phyloP scores from a whole-genome alignment of 2,797 vertebrate genomes.

The Allobates femoralis region DNA sequence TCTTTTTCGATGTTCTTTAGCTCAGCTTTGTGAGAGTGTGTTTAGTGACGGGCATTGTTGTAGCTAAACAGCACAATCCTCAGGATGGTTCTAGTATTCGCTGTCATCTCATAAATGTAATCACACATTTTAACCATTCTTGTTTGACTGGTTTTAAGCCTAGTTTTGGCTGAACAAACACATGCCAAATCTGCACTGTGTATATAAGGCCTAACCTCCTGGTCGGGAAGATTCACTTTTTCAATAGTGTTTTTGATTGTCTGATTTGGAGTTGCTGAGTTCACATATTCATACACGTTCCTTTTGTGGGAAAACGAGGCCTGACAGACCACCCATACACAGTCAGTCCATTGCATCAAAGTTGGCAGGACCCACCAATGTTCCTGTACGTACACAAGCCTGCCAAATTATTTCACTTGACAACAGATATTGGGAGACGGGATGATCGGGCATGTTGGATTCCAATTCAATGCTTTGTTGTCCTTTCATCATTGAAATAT shows the following conservation, averaged over 20 bases:
- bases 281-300: not conserved
- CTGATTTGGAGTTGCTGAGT: not conserved
- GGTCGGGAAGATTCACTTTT: not conserved
- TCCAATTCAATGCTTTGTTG: not conserved
- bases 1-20: constrained; percentile 54
- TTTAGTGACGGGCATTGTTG: constrained; percentile 27
- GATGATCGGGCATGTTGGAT: not conserved
- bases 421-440: not conserved
- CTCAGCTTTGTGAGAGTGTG: constrained; percentile 18
- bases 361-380: not conserved
- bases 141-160: not conserved
- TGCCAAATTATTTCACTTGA: not conserved
- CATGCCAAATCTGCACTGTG: not conserved
- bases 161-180: not conserved
- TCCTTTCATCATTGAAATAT: no score
- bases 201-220: not conserved
- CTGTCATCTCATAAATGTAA: not conserved
- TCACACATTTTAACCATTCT: not conserved
- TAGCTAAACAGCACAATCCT: constrained; percentile 44
- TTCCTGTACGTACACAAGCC: not conserved
- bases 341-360: not conserved
- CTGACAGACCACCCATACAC: not conserved
- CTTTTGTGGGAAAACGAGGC: not conserved
- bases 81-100: constrained; percentile 15
- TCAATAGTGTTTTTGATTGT: not conserved